Evolutionary conservation across 2,113 vertebrate species (phyloP).

Genomic region (Setophaga kirtlandii): DNA sequence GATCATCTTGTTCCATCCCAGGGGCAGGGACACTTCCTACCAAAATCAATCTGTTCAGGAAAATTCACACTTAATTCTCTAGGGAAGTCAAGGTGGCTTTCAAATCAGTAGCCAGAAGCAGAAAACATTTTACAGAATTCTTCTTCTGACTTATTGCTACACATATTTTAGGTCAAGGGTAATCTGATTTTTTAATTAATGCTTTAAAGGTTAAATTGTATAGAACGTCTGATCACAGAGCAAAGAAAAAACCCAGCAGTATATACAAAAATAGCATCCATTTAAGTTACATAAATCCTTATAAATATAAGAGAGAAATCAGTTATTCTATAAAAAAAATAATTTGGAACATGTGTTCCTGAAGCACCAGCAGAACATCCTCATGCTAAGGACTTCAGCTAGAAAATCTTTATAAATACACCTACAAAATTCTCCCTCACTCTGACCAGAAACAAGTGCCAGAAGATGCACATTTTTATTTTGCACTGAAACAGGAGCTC

Average conservation of each 20-base stretch:
- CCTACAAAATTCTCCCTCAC: neutral
- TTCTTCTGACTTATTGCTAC: constrained; percentile 60
- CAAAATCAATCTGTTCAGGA: constrained; percentile 40
- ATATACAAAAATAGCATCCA: constrained; percentile 69
- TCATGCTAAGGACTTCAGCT: constrained; percentile 27
- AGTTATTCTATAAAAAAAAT: constrained; percentile 47
- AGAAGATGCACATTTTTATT: neutral
- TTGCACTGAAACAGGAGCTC: neutral
- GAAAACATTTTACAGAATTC: neutral
- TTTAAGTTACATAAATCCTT: constrained; percentile 67
- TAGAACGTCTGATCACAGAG: neutral
- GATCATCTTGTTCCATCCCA: neutral
- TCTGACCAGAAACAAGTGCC: neutral
- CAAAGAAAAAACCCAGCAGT: neutral
- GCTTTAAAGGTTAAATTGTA: constrained; percentile 39
- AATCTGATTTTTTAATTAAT: constrained; percentile 27
- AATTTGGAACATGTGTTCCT: constrained; percentile 53
- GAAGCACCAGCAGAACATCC: constrained; percentile 64
- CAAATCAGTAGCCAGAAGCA: constrained; percentile 5
- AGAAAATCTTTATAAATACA: constrained; percentile 43
- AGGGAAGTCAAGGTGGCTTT: constrained; percentile 34
- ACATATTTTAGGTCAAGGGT: constrained; percentile 41
- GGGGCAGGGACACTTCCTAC: neutral
- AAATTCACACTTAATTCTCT: constrained; percentile 61
- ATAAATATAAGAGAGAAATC: constrained; percentile 71